Evolutionary conservation across 2,797 vertebrate species (phyloP).

Genomic region (Anas bahamensis): DNA sequence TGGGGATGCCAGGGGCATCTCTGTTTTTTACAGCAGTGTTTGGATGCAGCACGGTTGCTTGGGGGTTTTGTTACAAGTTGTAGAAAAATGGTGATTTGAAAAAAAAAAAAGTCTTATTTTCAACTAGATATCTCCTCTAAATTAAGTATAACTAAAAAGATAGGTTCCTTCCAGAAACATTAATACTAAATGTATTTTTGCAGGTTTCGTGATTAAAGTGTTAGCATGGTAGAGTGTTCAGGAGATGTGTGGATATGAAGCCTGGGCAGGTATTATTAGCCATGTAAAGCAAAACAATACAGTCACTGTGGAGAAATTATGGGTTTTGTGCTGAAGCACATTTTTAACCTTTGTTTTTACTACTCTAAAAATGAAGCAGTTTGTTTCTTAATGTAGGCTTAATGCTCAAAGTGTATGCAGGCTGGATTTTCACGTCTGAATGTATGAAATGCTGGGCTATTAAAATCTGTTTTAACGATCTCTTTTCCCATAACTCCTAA

Average conservation of each 20-base stretch:
- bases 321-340: constrained; percentile 33
- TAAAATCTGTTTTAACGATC: constrained; percentile 44
- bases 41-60: neutral
- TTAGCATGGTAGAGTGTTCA: neutral
- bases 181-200: neutral
- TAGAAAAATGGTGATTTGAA: neutral
- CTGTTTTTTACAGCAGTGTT: neutral
- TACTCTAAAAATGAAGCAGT: constrained; percentile 47
- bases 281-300: constrained; percentile 19
- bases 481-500: constrained; percentile 57
- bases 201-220: neutral
- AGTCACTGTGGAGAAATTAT: constrained; percentile 31
- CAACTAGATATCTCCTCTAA: neutral
- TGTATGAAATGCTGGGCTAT: constrained; percentile 2
- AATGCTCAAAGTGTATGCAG: constrained; percentile 7
- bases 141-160: neutral
- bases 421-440: neutral
- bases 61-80: neutral
- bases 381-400: constrained; percentile 46
- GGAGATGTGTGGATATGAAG: constrained; percentile 22
- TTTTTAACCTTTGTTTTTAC: constrained; percentile 69
- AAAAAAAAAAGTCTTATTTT: neutral
- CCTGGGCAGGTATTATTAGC: constrained; percentile 43
- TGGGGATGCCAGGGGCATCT: accelerated
- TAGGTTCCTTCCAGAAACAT: neutral